Percentiles rank a stretch among this genome's conserved stretches.
Evolutionary conservation across 1,140 invertebrate genomes (phyloP).

Genomic region (Eumeta japonica): DNA sequence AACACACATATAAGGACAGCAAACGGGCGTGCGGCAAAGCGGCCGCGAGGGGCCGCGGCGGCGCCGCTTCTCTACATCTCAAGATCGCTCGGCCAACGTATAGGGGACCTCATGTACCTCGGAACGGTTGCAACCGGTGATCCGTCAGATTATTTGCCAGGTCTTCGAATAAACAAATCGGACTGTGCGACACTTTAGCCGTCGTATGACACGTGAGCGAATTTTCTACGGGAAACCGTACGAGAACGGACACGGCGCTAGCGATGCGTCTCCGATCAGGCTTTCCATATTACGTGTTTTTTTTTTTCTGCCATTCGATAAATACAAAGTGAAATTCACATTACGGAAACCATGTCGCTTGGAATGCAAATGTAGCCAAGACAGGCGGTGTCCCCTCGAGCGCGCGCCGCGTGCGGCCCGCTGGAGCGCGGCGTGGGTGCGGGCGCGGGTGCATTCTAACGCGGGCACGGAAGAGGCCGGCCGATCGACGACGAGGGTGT

Average conservation of each 20-base stretch:
- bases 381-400: conserved; percentile 31
- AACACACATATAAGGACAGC: conserved; percentile 41
- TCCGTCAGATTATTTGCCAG: no score
- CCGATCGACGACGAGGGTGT: no score
- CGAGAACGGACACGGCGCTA: no score
- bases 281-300: no score
- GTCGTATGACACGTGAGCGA: no score
- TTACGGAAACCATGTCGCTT: conserved; percentile 55
- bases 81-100: conserved; percentile 52
- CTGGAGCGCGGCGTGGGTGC: not conserved
- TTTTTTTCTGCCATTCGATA: no score
- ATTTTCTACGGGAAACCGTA: no score
- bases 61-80: conserved; percentile 56
- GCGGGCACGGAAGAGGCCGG: not conserved
- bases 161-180: no score
- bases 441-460: not conserved
- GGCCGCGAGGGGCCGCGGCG: conserved; percentile 36
- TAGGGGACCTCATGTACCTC: conserved; percentile 59
- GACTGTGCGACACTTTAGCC: no score
- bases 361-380: conserved; percentile 54
- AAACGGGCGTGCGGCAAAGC: no score
- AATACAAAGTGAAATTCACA: conserved; percentile 30
- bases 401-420: conserved; percentile 21
- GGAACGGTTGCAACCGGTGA: conserved; percentile 33
- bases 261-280: no score